Evolutionary conservation across 2,888 invertebrate species (phyloP), one percentile per base, ranked within the genome.

Genomic region (Pseudococcus jackbeardsleyi): DNA sequence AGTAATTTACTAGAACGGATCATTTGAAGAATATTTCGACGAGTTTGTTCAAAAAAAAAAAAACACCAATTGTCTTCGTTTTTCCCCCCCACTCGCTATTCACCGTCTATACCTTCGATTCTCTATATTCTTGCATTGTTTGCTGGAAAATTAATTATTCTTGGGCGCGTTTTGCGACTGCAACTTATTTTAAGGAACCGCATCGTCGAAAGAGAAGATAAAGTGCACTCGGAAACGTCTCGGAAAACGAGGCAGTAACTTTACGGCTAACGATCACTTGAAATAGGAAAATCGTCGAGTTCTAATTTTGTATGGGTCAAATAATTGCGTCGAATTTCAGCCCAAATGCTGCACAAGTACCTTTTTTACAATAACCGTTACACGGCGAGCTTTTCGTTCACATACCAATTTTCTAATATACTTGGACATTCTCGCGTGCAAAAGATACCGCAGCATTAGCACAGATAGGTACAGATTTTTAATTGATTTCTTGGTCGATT

Each of bases 301-400:
- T 82, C 46, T 82, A 82, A 82, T 82, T 82, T 82, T 46, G 79
- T 82, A 82, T 82, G 79, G 79, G 79, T 82, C 79, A 82, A 82
- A 82, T 82, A 82, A 82, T 82, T 82, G 79, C 79, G 46, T 46
- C 33, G 72, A 72, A 72, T 72, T 72, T 72, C 79, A 42, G 79
- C 46, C 79, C 46, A 82, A 82, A 82, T 42, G 79, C 79, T 82
- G 8, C 46, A 82, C 79, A 46, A 82, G 79, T 82, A 82, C 79
- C 79, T 82, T 46, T 46, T 82, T 46, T 46, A 82, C 79, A 46
- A 82, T 46, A 82, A 77, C 77, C 33, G 46, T 42, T 82, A 82
- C 79, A 46, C 6, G 42, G 42, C 42, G 42, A 42, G 42, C 42
- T 82, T 82, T 82, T 42, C 79, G 19, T 82, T 46, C 46, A 82